A percentile compares a stretch with the other conserved stretches of the same genome.
phyloP scores from a whole-genome alignment of 2,888 invertebrate species.

The Noctua pronuba region DNA sequence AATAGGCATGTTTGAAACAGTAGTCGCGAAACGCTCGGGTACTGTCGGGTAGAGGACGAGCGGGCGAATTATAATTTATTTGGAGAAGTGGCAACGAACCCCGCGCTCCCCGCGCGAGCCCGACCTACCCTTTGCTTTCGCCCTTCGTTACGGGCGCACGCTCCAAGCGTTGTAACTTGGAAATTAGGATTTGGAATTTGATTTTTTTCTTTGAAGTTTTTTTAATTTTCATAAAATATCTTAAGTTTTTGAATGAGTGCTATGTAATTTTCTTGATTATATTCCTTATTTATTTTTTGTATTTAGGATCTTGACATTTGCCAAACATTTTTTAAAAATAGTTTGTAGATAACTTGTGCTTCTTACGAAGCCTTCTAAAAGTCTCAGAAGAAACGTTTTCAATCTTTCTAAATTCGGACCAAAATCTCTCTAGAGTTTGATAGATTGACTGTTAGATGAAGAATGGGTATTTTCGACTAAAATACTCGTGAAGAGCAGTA shows the following conservation, averaged over 20 bases:
- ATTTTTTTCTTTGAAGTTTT: constrained; percentile 7
- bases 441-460: neutral
- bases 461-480: neutral
- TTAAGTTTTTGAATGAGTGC: neutral
- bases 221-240: neutral
- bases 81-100: constrained; percentile 90
- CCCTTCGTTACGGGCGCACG: constrained; percentile 88
- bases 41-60: constrained; percentile 77
- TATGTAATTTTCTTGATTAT: neutral
- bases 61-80: constrained; percentile 91
- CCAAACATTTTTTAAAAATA: no score
- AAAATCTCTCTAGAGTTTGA: neutral
- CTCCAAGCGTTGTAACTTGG: constrained; percentile 81
- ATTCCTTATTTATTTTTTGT: no score
- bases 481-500: neutral
- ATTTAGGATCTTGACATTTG: no score
- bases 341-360: neutral
- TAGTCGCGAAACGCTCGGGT: constrained; percentile 77
- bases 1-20: constrained; percentile 81
- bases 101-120: constrained; percentile 77
- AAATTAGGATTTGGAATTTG: constrained; percentile 56
- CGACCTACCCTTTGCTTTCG: constrained; percentile 91
- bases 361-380: neutral
- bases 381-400: neutral
- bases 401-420: neutral